Evolutionary conservation across 2,888 invertebrate genomes (phyloP).

Genomic region (Patella pellucida): DNA sequence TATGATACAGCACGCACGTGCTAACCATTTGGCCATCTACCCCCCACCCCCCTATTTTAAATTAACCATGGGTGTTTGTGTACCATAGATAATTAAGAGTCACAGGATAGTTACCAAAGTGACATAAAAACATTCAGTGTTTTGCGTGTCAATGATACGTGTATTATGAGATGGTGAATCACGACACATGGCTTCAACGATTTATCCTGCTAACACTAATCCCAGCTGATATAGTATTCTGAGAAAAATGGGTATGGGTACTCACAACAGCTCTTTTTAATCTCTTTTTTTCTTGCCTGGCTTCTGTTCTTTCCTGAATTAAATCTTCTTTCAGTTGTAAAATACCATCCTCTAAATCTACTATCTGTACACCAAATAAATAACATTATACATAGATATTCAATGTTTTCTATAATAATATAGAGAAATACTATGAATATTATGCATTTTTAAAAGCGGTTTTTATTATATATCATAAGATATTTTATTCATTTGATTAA

Average conservation of each 20-base stretch:
- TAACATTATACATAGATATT: not conserved
- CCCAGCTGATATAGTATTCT: too few relatives aligned
- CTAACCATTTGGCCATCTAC: too few relatives aligned
- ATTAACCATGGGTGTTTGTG: too few relatives aligned
- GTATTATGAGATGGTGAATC: too few relatives aligned
- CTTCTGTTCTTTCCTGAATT: constrained; percentile 69
- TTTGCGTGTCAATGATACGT: too few relatives aligned
- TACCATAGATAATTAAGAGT: too few relatives aligned
- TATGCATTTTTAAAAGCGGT: not conserved
- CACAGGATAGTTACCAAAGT: too few relatives aligned
- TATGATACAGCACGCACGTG: too few relatives aligned
- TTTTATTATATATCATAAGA: not conserved
- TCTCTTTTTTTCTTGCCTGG: constrained; percentile 66
- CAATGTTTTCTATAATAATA: not conserved
- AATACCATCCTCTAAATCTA: constrained; percentile 69
- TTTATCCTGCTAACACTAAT: too few relatives aligned
- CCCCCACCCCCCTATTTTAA: too few relatives aligned
- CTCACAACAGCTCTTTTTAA: constrained; percentile 67
- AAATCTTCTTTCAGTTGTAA: constrained; percentile 69
- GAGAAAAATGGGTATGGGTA: constrained; percentile 11
- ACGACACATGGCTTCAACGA: too few relatives aligned
- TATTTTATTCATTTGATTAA: not conserved
- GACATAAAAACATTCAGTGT: too few relatives aligned
- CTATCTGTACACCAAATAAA: constrained; percentile 54
- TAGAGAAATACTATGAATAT: not conserved